Percentiles rank a stretch among this genome's conserved stretches.
Evolutionary conservation across 2,113 vertebrate genomes (phyloP).

Genomic region (Petrocephalus zakoni): DNA sequence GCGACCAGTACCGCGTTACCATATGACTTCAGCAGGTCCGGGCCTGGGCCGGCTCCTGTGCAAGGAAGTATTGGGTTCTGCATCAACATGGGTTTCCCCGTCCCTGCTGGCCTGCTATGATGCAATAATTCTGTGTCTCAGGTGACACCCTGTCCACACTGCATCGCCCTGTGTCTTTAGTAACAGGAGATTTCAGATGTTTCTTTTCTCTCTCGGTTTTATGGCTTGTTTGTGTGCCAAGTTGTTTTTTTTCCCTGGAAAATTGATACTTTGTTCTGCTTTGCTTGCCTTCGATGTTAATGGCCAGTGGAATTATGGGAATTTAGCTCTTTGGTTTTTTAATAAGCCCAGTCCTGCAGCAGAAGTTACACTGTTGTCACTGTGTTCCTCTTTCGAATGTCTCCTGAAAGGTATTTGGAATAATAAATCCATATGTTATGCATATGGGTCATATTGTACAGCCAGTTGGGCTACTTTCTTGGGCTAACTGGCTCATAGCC

Average conservation of each 20-base stretch:
- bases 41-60: slow-evolving; percentile 52
- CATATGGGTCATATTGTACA: background rate
- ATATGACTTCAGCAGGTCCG: slow-evolving; percentile 19
- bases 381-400: background rate
- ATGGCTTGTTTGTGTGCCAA: background rate
- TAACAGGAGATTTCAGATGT: background rate
- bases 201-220: background rate
- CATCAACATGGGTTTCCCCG: slow-evolving; percentile 60
- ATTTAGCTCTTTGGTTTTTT: background rate
- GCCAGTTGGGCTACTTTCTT: background rate
- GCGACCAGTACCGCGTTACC: slow-evolving; percentile 33
- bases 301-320: background rate
- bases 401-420: background rate
- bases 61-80: slow-evolving; percentile 69
- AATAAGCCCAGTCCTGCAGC: background rate
- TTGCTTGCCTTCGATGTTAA: slow-evolving; percentile 33
- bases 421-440: background rate
- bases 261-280: slow-evolving; percentile 38
- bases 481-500: background rate
- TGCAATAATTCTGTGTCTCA: slow-evolving; percentile 61
- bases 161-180: slow-evolving; percentile 19
- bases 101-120: slow-evolving; percentile 56
- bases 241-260: background rate
- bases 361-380: slow-evolving; percentile 16
- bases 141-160: slow-evolving; percentile 38